phyloP scores from a whole-genome alignment of 2,888 invertebrate genomes.

The Calameuta idolon region DNA sequence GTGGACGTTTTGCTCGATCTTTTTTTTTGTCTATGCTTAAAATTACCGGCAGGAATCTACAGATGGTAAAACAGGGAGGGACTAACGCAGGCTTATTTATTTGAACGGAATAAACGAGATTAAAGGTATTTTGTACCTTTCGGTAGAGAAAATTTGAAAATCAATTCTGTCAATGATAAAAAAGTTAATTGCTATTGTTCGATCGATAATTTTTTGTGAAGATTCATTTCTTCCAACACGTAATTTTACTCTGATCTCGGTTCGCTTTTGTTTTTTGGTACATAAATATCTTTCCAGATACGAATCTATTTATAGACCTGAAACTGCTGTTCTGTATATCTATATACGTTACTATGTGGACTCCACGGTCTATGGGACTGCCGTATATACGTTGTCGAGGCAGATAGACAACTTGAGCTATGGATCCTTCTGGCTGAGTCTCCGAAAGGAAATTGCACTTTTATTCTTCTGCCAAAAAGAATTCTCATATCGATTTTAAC shows the following conservation, averaged over 20 bases:
- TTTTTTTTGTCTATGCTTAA: too few species aligned
- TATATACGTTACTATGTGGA: not conserved
- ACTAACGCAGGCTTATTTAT: not conserved
- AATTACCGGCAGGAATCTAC: not conserved
- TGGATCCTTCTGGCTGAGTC: not conserved
- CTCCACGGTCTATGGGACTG: not conserved
- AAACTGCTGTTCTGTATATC: not conserved
- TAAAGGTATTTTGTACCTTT: not conserved
- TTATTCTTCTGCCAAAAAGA: not conserved
- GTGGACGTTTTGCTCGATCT: too few species aligned
- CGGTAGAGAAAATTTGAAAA: not conserved
- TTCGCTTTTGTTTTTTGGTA: not conserved
- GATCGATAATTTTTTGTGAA: not conserved
- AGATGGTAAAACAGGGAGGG: not conserved
- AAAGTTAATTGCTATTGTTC: not conserved
- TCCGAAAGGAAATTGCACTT: not conserved
- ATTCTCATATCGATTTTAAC: not conserved
- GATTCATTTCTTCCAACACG: not conserved
- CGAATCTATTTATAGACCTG: not conserved
- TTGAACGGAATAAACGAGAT: not conserved
- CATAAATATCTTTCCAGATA: not conserved
- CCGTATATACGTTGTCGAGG: not conserved
- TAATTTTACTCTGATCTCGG: not conserved
- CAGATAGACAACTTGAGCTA: not conserved
- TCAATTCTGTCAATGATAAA: not conserved